These are phyloP conservation scores for Willisornis vidua DNA, from an alignment of 2,113 vertebrate genomes.

Conservation along the genomic window DNA sequence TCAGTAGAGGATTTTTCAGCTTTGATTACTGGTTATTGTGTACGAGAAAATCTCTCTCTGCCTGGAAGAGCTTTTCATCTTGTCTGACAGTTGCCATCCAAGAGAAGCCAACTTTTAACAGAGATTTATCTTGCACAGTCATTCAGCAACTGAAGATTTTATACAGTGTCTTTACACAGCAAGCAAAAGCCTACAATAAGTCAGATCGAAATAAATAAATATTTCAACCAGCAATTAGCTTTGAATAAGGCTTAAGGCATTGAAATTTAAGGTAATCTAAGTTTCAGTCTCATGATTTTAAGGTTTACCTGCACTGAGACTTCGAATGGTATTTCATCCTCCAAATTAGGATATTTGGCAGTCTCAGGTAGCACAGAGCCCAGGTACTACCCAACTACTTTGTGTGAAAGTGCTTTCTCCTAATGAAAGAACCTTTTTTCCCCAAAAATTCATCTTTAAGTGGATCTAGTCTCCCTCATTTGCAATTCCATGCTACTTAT, in stretches of 20 bases:
- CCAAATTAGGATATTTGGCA: not conserved
- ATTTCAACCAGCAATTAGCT: not conserved
- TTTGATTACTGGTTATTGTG: not conserved
- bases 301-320: not conserved
- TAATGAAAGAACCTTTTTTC: not conserved
- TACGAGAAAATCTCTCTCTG: not conserved
- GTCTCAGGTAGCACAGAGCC: not conserved
- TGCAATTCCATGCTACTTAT: not conserved
- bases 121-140: not conserved
- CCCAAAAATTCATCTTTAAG: not conserved
- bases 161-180: not conserved
- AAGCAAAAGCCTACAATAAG: not conserved
- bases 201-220: not conserved
- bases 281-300: not conserved
- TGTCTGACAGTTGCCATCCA: not conserved
- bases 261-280: not conserved
- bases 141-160: not conserved
- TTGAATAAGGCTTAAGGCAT: not conserved
- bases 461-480: not conserved
- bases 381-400: not conserved
- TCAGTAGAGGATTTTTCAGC: not conserved
- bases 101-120: not conserved
- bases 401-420: not conserved
- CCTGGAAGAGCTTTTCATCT: not conserved
- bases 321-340: not conserved